Conservation (phyloP, 2,797 vertebrate genomes). For the Pachyuromys duprasi region DNA sequence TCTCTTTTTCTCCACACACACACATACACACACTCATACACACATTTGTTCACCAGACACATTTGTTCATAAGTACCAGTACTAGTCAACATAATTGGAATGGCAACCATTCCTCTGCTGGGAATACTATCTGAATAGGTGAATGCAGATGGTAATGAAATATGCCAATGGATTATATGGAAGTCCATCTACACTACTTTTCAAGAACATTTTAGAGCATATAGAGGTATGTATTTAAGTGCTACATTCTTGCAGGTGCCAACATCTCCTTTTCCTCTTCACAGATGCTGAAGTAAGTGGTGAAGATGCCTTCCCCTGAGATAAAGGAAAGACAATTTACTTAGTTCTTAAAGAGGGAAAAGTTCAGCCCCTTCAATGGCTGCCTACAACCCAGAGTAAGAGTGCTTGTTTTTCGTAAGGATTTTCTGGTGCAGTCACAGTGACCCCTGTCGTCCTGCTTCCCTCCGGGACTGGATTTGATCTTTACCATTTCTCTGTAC, state of each 20-base stretch:
- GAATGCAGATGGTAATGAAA: slow-evolving; percentile 2
- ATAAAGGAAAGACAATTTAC: slow-evolving; percentile 38
- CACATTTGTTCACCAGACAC: neutral
- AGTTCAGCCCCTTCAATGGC: slow-evolving; percentile 11
- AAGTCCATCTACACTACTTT: neutral
- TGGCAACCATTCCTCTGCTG: slow-evolving; percentile 2
- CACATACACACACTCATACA: neutral
- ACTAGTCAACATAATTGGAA: neutral
- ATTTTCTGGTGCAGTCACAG: neutral
- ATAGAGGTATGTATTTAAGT: slow-evolving; percentile 38
- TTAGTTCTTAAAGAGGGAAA: slow-evolving; percentile 37
- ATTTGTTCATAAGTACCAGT: slow-evolving; percentile 16
- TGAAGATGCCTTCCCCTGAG: neutral
- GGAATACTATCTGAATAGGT: neutral
- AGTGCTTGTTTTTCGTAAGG: neutral
- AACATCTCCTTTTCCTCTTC: slow-evolving; percentile 24
- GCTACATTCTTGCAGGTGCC: slow-evolving; percentile 10
- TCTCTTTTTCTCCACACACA: no score
- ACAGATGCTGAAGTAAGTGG: neutral
- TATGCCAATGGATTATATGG: neutral
- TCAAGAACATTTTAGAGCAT: neutral
- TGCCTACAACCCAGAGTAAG: neutral
- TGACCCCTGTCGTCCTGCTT: neutral
- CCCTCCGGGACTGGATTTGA: slow-evolving; percentile 33
- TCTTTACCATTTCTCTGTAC: slow-evolving; percentile 54